Percentiles rank a stretch among this genome's conserved stretches.
These are phyloP conservation scores for Tryphoninae sp. DNA, from an alignment of 2,888 invertebrate species.

Conservation along the genomic window DNA sequence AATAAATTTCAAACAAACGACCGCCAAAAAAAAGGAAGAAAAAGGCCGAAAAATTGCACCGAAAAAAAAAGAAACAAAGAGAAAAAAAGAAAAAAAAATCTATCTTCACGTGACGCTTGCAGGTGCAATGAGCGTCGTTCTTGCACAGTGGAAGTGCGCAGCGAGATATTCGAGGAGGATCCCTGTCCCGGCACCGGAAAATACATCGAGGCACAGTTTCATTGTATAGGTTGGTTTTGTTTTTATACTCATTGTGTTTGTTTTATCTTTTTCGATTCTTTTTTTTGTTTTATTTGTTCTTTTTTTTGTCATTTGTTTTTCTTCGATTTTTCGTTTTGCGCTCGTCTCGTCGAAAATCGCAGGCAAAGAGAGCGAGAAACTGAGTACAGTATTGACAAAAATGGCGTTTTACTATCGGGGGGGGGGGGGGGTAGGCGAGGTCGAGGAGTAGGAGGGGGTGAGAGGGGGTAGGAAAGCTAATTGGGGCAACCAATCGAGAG, in stretches of 20 bases:
- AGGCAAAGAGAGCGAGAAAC: constrained; percentile 21
- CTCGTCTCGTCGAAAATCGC: constrained; percentile 50
- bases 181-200: constrained; percentile 85
- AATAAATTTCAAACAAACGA: neutral
- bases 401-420: neutral
- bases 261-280: constrained; percentile 41
- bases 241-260: constrained; percentile 61
- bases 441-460: neutral
- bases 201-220: constrained; percentile 85
- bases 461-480: constrained; percentile 31
- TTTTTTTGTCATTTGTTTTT: constrained; percentile 33
- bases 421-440: neutral
- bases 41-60: neutral
- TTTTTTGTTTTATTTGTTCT: constrained; percentile 48
- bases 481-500: constrained; percentile 29
- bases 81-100: constrained; percentile 45
- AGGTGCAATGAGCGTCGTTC: constrained; percentile 78
- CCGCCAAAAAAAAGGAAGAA: no score
- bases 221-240: constrained; percentile 81
- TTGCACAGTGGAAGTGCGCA: constrained; percentile 77
- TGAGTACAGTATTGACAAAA: constrained; percentile 11
- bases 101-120: constrained; percentile 74
- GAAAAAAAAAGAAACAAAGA: neutral
- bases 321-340: constrained; percentile 55
- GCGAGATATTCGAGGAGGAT: constrained; percentile 83